Conservation (phyloP, 2,797 vertebrate genomes). For the Nyctalus aviator region DNA sequence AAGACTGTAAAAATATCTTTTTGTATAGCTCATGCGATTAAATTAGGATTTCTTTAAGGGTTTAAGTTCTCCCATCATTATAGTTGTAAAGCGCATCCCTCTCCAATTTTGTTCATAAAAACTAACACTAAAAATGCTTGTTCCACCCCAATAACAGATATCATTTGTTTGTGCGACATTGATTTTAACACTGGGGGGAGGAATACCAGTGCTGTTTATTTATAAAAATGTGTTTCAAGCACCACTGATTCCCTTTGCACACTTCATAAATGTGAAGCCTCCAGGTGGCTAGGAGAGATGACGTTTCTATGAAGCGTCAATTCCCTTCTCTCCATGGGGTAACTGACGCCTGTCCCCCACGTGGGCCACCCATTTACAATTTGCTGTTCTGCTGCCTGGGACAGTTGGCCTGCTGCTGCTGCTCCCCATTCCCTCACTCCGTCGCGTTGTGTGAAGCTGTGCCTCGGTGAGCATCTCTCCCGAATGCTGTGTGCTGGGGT, state of each 20-base stretch:
- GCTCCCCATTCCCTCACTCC: neutral
- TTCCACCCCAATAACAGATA: neutral
- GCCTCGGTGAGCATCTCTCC: neutral
- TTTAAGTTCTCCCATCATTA: neutral
- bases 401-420: neutral
- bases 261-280: neutral
- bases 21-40: neutral
- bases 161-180: neutral
- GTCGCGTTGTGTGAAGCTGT: neutral
- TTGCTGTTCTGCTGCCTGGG: neutral
- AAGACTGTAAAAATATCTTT: neutral
- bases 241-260: neutral
- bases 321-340: neutral
- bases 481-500: neutral
- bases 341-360: neutral
- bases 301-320: neutral
- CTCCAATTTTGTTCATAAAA: neutral
- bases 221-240: slow-evolving; percentile 31
- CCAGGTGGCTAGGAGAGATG: neutral
- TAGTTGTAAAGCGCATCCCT: neutral
- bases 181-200: neutral
- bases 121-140: neutral
- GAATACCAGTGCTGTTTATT: neutral
- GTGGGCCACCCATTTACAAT: neutral
- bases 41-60: neutral